Evolutionary conservation across 2,888 invertebrate species (phyloP).

Genomic region (Calameuta pallipes): DNA sequence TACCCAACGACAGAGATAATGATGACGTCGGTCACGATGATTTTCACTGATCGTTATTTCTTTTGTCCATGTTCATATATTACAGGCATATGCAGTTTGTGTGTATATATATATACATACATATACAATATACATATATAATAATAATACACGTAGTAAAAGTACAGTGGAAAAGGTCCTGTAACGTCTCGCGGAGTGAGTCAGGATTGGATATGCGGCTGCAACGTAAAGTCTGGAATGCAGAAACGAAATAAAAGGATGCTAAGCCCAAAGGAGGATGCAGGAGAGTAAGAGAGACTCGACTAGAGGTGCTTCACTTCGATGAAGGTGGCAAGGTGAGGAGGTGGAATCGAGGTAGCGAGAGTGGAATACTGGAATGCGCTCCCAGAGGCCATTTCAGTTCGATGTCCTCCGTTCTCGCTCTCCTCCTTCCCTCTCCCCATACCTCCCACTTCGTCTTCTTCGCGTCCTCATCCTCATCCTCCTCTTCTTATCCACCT

Average conservation of each 20-base stretch:
- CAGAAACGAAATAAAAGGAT: conserved; percentile 51
- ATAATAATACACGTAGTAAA: not conserved
- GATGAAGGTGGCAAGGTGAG: conserved; percentile 15
- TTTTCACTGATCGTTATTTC: not conserved
- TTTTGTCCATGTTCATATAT: not conserved
- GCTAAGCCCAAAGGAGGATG: conserved; percentile 43
- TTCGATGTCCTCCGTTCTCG: conserved; percentile 63
- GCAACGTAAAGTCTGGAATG: conserved; percentile 47
- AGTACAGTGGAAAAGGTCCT: not conserved
- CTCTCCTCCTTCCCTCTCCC: conserved; percentile 50
- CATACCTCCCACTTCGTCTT: conserved; percentile 18
- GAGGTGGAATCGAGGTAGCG: conserved; percentile 54
- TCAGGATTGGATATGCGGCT: conserved; percentile 6
- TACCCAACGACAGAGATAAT: not conserved
- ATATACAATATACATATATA: not conserved
- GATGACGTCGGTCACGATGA: not conserved
- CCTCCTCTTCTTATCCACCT: conserved; percentile 9
- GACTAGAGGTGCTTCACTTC: not conserved
- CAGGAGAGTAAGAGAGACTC: conserved; percentile 10
- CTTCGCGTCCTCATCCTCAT: conserved; percentile 19
- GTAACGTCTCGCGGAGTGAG: not conserved
- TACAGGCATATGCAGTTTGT: no score
- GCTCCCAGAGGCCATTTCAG: conserved; percentile 65
- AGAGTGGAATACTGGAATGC: conserved; percentile 65
- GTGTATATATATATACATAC: no score